Percentiles rank a stretch among this genome's conserved stretches.
These are phyloP conservation scores for Pocillopora damicornis DNA, from an alignment of 64 coral and sea anemone species.

Conservation along the genomic window DNA sequence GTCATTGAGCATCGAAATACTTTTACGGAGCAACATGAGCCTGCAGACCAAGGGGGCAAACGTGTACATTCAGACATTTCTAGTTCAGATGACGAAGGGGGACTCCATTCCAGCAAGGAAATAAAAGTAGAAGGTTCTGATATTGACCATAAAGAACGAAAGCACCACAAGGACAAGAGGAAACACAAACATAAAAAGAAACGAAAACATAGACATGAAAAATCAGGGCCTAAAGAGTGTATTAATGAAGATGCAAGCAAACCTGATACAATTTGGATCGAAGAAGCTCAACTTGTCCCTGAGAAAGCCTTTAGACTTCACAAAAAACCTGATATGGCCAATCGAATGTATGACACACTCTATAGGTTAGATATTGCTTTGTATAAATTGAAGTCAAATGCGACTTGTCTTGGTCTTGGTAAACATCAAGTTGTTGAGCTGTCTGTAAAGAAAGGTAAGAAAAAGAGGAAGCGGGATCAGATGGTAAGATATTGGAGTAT, in stretches of 20 bases:
- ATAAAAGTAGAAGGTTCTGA: background rate
- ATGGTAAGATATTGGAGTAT: slow-evolving; percentile 68
- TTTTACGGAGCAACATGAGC: background rate
- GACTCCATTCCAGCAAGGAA: background rate
- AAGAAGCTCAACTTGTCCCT: slow-evolving; percentile 57
- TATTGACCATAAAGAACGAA: background rate
- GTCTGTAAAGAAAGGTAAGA: slow-evolving; percentile 48
- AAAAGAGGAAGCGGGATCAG: slow-evolving; percentile 51
- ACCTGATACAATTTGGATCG: slow-evolving; percentile 87
- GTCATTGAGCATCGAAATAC: background rate
- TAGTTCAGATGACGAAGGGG: slow-evolving; percentile 25
- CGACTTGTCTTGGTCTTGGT: slow-evolving; percentile 67
- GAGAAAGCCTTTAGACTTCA: slow-evolving; percentile 85
- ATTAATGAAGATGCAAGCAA: slow-evolving; percentile 42
- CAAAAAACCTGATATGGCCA: slow-evolving; percentile 81
- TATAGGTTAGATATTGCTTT: slow-evolving; percentile 86
- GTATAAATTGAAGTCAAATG: slow-evolving; percentile 70
- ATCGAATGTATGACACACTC: slow-evolving; percentile 73
- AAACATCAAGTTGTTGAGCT: slow-evolving; percentile 56
- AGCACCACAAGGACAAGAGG: slow-evolving; percentile 31
- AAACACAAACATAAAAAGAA: slow-evolving; percentile 72
- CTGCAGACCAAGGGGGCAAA: background rate
- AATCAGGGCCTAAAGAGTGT: background rate
- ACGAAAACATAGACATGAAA: slow-evolving; percentile 54
- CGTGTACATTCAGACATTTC: background rate